Evolutionary conservation across 2,797 vertebrate genomes (phyloP), one percentile per base, ranked within the genome.

Genomic region (Dicrostonyx torquatus): DNA sequence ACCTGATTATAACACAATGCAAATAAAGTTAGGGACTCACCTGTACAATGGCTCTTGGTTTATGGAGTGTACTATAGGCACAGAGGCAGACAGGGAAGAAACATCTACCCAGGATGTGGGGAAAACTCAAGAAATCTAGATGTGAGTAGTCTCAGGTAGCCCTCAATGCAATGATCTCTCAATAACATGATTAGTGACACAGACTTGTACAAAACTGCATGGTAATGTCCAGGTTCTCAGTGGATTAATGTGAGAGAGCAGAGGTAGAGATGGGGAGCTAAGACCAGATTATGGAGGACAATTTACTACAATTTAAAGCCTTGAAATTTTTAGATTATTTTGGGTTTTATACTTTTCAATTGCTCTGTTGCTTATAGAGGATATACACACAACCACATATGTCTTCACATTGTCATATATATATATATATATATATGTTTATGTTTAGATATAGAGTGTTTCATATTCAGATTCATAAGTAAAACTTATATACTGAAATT

Each of bases 281-380:
- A 34, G 18, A 50, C 5, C 22, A n/a, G 62, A 48, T 79, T 55
- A 66, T 31, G 24, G 37, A 76, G n/a, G 37, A 34, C 11, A 9
- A 53, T 90, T 34, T 60, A 58, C 34, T 45, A 43, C 6, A 64
- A 90, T 91, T 62, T 66, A 91, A 93, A 66, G 5, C 29, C 6
- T 48, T 22, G 17, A 18, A 24, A 29, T 2, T 26, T 26, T 58
- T 79, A 78, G 24, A 14, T 26, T 58, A 45, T 29, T 72, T 40
- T 45, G 9, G 20, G 6, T 68, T 60, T 48, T 53, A 40, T 86
- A 29, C 24, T 11, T 87, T 87, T 40, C 17, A 8, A 43, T 84
- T 75, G 6, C 31, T 55, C 89, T 91, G 55, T 40, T 84, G 26
- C 43, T 7, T 72, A 22, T 60, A 48, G 14, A 87, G 0, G 12